Evolutionary conservation across 2,888 invertebrate species (phyloP), one percentile per base, ranked within the genome.

Genomic region (Corbicula japonica): DNA sequence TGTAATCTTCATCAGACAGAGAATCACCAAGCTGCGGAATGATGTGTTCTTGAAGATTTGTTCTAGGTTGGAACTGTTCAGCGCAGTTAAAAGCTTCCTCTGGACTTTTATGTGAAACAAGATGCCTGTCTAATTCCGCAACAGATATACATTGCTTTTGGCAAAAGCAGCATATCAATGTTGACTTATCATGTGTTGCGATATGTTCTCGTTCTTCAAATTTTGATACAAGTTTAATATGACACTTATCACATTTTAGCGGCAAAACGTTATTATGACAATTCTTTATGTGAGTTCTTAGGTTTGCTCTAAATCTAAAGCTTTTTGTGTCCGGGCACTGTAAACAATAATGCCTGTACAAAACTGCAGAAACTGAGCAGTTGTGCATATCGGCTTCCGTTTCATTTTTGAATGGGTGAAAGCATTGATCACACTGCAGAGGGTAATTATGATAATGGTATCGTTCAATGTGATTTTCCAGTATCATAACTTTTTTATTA

Each of bases 341-440:
- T 35, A 34, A 5, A 35, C 58, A 58, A 15, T 21, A 21, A 58
- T 58, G 58, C 15, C 1, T 15, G 3, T n/a, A 21, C n/a, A n/a
- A n/a, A 35, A 1, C 21, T 35, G 35, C 21, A n/a, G 35, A 5
- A 2, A 58, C 6, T 35, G 21, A 35, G 35, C 58, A 58, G n/a
- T 58, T 58, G 21, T 58, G 58, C 4, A 21, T 2, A 1, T 1
- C 10, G 1, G 21, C 23, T 12, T 58, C 58, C 21, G 23, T 35
- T 10, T n/a, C 35, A 21, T 58, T 18, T 6, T 21, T n/a, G 23
- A 10, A 35, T 18, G 58, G 58, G 12, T 2, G 23, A 35, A 28
- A 58, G 35, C 58, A 58, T 28, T 35, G 18, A 18, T 58, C 58
- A 35, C 58, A 58, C 35, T 58, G 58, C 4, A n/a, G n/a, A 10